Percentiles rank a stretch among this genome's conserved stretches.
Conservation (phyloP, 2,888 invertebrate genomes). For the Drosophila greeni region DNA sequence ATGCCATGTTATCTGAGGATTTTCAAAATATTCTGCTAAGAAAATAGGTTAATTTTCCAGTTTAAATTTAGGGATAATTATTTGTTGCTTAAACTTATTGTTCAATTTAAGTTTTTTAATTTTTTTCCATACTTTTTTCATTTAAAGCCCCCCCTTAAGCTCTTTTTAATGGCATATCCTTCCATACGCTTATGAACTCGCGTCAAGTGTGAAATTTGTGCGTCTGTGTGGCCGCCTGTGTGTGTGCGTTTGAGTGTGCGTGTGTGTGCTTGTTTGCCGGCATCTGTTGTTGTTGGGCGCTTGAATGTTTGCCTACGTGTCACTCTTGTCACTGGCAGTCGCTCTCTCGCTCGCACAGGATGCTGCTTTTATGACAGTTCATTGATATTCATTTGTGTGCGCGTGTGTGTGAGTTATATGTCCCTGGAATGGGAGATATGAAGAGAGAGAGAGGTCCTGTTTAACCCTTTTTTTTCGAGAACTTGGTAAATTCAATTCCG, state of each 20-base stretch:
- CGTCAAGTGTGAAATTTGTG: conserved; percentile 23
- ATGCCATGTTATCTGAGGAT: too few relatives aligned
- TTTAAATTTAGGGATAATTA: neutral
- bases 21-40: too few relatives aligned
- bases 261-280: conserved; percentile 20
- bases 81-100: neutral
- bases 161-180: neutral
- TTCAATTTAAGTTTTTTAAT: neutral
- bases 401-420: conserved; percentile 19
- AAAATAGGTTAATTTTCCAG: neutral
- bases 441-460: neutral
- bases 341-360: conserved; percentile 19
- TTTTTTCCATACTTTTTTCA: neutral
- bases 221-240: conserved; percentile 8
- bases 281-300: conserved; percentile 44
- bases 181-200: neutral
- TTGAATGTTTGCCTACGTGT: conserved; percentile 71
- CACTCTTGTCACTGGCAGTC: conserved; percentile 62
- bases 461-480: conserved; percentile 11
- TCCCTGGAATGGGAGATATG: conserved; percentile 1
- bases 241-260: conserved; percentile 16
- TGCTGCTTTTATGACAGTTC: conserved; percentile 64
- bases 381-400: conserved; percentile 67
- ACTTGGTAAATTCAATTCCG: conserved; percentile 37
- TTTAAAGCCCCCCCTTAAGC: neutral